phyloP scores from a whole-genome alignment of 1,140 invertebrate genomes.

The Cheumatopsyche charites region DNA sequence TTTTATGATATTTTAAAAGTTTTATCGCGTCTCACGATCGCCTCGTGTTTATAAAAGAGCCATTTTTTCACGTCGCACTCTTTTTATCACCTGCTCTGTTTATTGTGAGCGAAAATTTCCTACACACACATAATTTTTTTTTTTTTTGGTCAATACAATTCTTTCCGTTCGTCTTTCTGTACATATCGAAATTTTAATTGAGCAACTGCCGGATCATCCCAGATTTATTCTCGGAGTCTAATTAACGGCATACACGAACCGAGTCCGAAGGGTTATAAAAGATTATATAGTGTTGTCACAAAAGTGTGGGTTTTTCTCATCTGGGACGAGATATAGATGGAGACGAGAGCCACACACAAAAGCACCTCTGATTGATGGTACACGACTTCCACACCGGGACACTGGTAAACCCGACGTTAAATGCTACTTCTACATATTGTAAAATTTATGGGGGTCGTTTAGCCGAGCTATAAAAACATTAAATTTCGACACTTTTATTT shows the following conservation, averaged over 20 bases:
- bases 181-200: not conserved
- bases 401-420: slow-evolving; percentile 41
- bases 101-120: slow-evolving; percentile 19
- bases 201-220: slow-evolving; percentile 5
- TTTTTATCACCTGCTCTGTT: slow-evolving; percentile 46
- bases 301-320: slow-evolving; percentile 22
- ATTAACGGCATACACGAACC: slow-evolving; percentile 27
- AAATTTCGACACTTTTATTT: slow-evolving; percentile 49
- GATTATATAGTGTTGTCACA: slow-evolving; percentile 40
- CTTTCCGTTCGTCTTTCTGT: too few relatives aligned
- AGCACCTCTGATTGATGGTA: slow-evolving; percentile 30
- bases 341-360: slow-evolving; percentile 2
- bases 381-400: slow-evolving; percentile 38
- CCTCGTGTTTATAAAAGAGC: slow-evolving; percentile 15
- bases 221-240: slow-evolving; percentile 31
- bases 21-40: slow-evolving; percentile 37
- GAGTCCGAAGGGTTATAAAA: slow-evolving; percentile 26
- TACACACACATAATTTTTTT: not conserved
- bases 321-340: not conserved
- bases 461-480: slow-evolving; percentile 48
- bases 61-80: slow-evolving; percentile 29
- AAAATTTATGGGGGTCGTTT: slow-evolving; percentile 49
- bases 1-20: slow-evolving; percentile 46
- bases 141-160: not conserved
- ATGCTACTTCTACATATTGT: slow-evolving; percentile 48